phyloP scores from a whole-genome alignment of 2,888 invertebrate species.

The Rhimphoctona megacephalus region DNA sequence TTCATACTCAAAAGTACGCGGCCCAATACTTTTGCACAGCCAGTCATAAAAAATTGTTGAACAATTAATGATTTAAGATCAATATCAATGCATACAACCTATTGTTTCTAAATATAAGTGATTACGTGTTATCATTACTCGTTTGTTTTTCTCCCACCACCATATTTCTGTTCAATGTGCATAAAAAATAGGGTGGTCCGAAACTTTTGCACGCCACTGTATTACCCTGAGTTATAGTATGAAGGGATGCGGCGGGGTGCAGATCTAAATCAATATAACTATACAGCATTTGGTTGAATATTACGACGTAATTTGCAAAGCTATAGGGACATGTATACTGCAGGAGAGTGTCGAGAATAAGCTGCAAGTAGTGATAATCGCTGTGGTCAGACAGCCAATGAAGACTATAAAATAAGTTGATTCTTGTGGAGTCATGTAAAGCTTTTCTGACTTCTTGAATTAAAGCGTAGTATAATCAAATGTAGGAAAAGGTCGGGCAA shows the following conservation, averaged over 20 bases:
- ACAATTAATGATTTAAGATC: too few species aligned
- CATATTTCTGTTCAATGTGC: too few species aligned
- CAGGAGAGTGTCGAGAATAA: background rate
- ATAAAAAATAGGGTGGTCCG: too few species aligned
- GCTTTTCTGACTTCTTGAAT: background rate
- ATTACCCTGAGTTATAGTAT: conserved; percentile 13
- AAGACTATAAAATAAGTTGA: background rate
- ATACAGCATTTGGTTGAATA: conserved; percentile 21
- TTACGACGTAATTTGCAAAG: conserved; percentile 2
- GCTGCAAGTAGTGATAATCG: conserved; percentile 48
- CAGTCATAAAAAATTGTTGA: too few species aligned
- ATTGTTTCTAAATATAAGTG: too few species aligned
- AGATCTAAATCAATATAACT: conserved; percentile 13
- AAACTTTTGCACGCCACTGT: too few species aligned
- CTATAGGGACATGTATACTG: background rate
- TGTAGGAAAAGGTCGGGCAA: too few species aligned
- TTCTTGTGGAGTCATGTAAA: background rate
- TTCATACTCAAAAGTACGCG: too few species aligned
- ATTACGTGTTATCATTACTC: too few species aligned
- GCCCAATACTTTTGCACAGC: too few species aligned
- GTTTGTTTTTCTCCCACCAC: too few species aligned
- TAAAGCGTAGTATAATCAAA: background rate
- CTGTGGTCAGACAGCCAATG: conserved; percentile 36
- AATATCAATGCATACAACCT: too few species aligned
- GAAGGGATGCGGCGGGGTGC: background rate